Percentiles rank a stretch among this genome's conserved stretches.
These are phyloP conservation scores for Sussaba pulchella DNA, from an alignment of 2,888 invertebrate species.

Conservation along the genomic window DNA sequence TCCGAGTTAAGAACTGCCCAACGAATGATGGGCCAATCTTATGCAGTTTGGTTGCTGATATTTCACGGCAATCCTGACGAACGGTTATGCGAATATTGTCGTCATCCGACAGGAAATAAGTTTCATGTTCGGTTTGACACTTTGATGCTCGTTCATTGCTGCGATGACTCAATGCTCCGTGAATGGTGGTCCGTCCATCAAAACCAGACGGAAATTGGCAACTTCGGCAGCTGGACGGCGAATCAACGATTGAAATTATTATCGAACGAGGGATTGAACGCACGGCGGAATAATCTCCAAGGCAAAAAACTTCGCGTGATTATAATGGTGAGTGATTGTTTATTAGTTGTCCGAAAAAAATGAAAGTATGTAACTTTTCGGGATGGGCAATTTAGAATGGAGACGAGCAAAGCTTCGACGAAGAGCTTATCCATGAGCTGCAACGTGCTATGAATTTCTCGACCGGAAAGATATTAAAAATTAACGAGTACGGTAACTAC, in stretches of 20 bases:
- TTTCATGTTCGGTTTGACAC: conserved; percentile 73
- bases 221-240: conserved; percentile 70
- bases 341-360: no score
- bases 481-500: conserved; percentile 70
- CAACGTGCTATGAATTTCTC: conserved; percentile 73
- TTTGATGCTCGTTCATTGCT: conserved; percentile 74
- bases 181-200: conserved; percentile 75
- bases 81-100: conserved; percentile 62
- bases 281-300: conserved; percentile 69
- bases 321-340: conserved; percentile 70
- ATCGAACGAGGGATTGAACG: conserved; percentile 63
- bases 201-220: conserved; percentile 63
- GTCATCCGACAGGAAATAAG: conserved; percentile 66
- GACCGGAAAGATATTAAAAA: conserved; percentile 41
- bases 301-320: conserved; percentile 69
- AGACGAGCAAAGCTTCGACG: no score
- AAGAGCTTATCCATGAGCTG: no score
- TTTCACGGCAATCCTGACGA: conserved; percentile 64
- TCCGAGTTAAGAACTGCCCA: conserved; percentile 65
- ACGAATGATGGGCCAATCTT: conserved; percentile 59
- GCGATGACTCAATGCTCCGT: conserved; percentile 61
- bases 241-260: conserved; percentile 5
- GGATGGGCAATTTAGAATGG: no score
- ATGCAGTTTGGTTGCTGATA: conserved; percentile 75
- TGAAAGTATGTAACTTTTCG: no score